Evolutionary conservation across 1,140 invertebrate species (phyloP).

Genomic region (Musca domestica): DNA sequence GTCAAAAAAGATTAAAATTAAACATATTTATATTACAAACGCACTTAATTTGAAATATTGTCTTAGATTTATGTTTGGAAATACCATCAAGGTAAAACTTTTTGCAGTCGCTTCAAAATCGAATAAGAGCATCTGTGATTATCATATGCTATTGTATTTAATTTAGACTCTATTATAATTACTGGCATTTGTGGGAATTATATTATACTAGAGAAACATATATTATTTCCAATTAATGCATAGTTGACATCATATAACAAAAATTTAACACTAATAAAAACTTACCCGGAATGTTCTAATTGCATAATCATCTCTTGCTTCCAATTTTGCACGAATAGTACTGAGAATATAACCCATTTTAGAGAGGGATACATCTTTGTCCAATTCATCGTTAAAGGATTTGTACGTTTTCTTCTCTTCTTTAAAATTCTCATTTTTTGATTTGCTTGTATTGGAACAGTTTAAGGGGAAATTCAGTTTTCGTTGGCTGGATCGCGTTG

Average conservation of each 20-base stretch:
- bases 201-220: not conserved
- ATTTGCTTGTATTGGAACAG: not conserved
- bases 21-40: too few species aligned
- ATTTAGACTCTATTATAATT: too few species aligned
- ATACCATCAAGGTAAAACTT: too few species aligned
- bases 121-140: too few species aligned
- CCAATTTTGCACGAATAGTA: constrained; percentile 45
- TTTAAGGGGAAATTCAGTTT: constrained; percentile 38
- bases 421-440: not conserved
- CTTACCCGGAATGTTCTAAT: constrained; percentile 44
- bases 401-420: constrained; percentile 37
- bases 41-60: too few species aligned
- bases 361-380: constrained; percentile 45
- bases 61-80: too few species aligned
- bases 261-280: not conserved
- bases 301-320: constrained; percentile 43
- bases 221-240: not conserved
- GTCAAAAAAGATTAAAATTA: too few species aligned
- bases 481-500: constrained; percentile 35
- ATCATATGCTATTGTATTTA: too few species aligned
- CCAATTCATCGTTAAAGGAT: constrained; percentile 45
- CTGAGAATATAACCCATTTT: constrained; percentile 47
- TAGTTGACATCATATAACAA: not conserved
- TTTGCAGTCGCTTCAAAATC: too few species aligned
- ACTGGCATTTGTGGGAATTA: too few species aligned